Evolutionary conservation across 2,888 invertebrate genomes (phyloP).

Genomic region (Lydus trimaculatus): DNA sequence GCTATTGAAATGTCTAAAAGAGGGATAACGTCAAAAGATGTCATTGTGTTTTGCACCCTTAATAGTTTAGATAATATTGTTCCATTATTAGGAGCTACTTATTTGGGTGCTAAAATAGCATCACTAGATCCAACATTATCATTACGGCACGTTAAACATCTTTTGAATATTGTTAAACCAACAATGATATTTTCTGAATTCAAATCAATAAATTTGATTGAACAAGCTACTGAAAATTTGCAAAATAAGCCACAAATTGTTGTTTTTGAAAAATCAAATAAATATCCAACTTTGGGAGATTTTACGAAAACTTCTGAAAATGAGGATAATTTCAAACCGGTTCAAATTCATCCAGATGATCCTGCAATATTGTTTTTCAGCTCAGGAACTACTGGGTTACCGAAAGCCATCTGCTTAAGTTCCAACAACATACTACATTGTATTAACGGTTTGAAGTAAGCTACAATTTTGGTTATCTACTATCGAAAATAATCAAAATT

Average conservation of each 20-base stretch:
- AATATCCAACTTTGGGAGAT: constrained; percentile 30
- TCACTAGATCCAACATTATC: constrained; percentile 49
- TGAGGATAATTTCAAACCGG: constrained; percentile 17
- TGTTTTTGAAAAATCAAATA: constrained; percentile 37
- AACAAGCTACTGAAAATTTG: constrained; percentile 30
- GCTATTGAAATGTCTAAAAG: constrained; percentile 58
- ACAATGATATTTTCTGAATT: constrained; percentile 33
- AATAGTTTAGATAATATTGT: constrained; percentile 60
- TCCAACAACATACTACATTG: constrained; percentile 36
- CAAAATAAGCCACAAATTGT: constrained; percentile 20
- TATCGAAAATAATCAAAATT: background rate
- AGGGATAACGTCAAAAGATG: constrained; percentile 59
- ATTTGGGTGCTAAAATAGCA: constrained; percentile 55
- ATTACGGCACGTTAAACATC: constrained; percentile 37
- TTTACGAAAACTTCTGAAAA: constrained; percentile 26
- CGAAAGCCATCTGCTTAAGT: constrained; percentile 49
- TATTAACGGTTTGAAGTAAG: constrained; percentile 20
- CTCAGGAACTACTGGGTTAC: constrained; percentile 52
- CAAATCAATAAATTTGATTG: constrained; percentile 32
- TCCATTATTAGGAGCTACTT: constrained; percentile 62
- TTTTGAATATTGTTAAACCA: constrained; percentile 36
- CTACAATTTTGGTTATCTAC: background rate
- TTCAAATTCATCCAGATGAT: constrained; percentile 27
- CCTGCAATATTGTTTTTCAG: constrained; percentile 50
- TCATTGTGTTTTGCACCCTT: constrained; percentile 61